Base-by-base conservation (phyloP, 2,113 vertebrate genomes). In the Chloroceryle aenea region DNA sequence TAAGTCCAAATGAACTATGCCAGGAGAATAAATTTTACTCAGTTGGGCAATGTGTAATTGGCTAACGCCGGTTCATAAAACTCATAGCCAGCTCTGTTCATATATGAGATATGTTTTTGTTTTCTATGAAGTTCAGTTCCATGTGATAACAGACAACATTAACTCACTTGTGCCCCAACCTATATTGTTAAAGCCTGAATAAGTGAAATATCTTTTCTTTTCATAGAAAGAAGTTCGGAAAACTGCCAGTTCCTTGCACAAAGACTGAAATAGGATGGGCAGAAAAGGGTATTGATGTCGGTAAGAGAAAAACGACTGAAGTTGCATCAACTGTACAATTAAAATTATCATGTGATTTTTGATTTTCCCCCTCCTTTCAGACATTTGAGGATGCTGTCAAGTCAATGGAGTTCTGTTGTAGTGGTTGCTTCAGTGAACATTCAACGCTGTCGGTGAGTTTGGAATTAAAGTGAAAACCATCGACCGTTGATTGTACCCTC, bases 401-500 rank as follows among this genome's bases (percentile, higher is more conserved):
- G 90, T 73, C 95, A 89, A 78, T 95, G 94, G 93, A 95, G 63
- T 74, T 97, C 94, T 94, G 63, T 91, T 95, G 76, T 96, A 85
- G 63, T 97, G 98, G 98, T 99, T 99, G 97, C 98, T 98, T 98
- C 98, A 98, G 98, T 87, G 98, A 99, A 99, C 99, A 99, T 99
- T 99, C 99, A 99, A 99, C 99, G 99, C 99, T 99, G 99, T 99
- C 99, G 99, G 99, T 99, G 99, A 99, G 99, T 99, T 99, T 99
- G 98, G 98, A 98, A 98, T 99, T 98, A 98, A 98, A 98, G 97
- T 98, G 98, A 98, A 99, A 99, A 99, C 99, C 99, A 99, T 99
- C 99, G 99, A 99, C 99, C 99, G 99, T 99, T 99, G 99, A 99
- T 98, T 99, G 99, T 99, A 99, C 99, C 99, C 99, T 99, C 98